These are phyloP conservation scores for Phoxinus phoxinus DNA, from an alignment of 2,113 vertebrate genomes.

Conservation along the genomic window DNA sequence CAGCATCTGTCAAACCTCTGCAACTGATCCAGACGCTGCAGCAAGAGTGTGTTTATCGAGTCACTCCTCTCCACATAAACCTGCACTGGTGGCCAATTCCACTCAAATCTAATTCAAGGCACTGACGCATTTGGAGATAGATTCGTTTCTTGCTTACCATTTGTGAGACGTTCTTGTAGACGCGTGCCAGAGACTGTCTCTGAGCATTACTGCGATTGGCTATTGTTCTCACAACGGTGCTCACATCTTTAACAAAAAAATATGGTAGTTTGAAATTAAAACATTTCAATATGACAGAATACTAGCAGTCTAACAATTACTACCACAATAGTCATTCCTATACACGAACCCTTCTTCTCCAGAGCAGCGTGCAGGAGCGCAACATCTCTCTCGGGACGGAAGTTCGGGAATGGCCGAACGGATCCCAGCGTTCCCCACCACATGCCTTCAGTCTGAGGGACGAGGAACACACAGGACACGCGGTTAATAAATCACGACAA, in stretches of 20 bases:
- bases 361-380: slow-evolving; percentile 64
- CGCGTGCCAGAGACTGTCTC: slow-evolving; percentile 81
- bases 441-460: slow-evolving; percentile 61
- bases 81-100: too few relatives aligned
- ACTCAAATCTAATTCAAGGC: too few relatives aligned
- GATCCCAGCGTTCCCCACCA: slow-evolving; percentile 75
- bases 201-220: slow-evolving; percentile 85
- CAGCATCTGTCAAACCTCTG: too few relatives aligned
- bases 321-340: not conserved
- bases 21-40: too few relatives aligned
- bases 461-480: not conserved
- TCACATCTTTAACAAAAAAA: slow-evolving; percentile 68
- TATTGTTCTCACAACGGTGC: slow-evolving; percentile 83
- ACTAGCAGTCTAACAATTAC: not conserved
- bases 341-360: slow-evolving; percentile 69
- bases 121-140: not conserved
- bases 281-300: not conserved
- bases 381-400: slow-evolving; percentile 66
- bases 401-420: slow-evolving; percentile 68
- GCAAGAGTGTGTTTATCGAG: too few relatives aligned
- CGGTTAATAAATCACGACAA: too few relatives aligned
- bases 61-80: too few relatives aligned
- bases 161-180: slow-evolving; percentile 81
- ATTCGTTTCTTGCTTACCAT: slow-evolving; percentile 71
- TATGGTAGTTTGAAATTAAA: not conserved